Conservation (phyloP, 2,797 vertebrate species). For the Oreochromis grahami region DNA sequence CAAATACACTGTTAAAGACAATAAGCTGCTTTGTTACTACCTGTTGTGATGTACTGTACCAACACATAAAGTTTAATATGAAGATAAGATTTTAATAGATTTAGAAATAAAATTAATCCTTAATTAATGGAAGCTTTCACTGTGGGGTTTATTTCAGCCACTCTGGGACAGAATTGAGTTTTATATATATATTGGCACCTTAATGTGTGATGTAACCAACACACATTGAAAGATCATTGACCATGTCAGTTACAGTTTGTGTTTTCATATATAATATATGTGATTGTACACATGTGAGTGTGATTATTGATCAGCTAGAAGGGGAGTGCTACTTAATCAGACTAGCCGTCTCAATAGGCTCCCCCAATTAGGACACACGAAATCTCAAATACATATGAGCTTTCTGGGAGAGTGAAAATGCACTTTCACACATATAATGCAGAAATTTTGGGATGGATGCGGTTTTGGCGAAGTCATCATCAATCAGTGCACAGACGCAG, state of each 20-base stretch:
- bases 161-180: neutral
- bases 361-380: slow-evolving; percentile 61
- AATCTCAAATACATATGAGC: slow-evolving; percentile 1
- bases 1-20: neutral
- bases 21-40: neutral
- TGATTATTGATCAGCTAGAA: slow-evolving; percentile 40
- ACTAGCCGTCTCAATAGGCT: slow-evolving; percentile 63
- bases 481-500: slow-evolving; percentile 44
- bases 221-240: neutral
- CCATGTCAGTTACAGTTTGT: neutral
- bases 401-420: neutral
- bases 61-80: neutral
- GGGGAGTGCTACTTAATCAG: slow-evolving; percentile 58
- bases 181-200: neutral
- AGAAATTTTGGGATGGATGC: slow-evolving; percentile 9
- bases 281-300: neutral
- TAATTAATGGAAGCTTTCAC: neutral
- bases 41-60: neutral
- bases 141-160: neutral
- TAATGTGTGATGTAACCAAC: neutral
- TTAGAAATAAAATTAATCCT: neutral
- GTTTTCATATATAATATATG: neutral
- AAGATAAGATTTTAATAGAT: neutral
- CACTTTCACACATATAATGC: neutral
- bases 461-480: slow-evolving; percentile 38